Base-by-base conservation (phyloP, 2,888 invertebrate species). In the Lutraria lutraria region DNA sequence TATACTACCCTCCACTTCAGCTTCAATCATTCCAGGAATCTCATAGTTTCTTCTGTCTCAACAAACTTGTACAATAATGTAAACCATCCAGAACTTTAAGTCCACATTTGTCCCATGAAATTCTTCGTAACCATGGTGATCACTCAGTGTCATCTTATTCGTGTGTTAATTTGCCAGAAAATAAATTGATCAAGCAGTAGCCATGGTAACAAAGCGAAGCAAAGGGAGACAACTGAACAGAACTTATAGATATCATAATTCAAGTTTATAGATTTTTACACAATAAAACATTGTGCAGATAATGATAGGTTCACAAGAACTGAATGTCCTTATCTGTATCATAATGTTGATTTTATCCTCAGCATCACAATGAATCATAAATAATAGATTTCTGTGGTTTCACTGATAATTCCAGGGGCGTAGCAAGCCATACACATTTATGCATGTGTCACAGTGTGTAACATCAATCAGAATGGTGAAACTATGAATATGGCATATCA, bases 171-270 rank as follows among this genome's bases (percentile, higher is more conserved):
- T 68, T 68, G 63, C 25, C 63, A 68, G 63, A 10, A 63, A 63
- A n/a, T 63, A 63, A 68, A 68, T 13, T 25, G 63, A 68, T 68
- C n/a, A 68, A 68, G 63, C 63, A 68, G 63, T 25, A 68, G 10
- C 25, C 63, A 68, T 68, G 63, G 63, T 68, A 68, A 68, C 63
- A 25, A 68, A 68, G 63, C 63, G 0, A 68, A 68, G 63, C 63
- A 76, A 76, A 76, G 76, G 76, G 76, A 76, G 76, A 34, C 34
- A 76, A 76, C 76, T 76, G 4, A 76, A 34, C 34, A 76, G 76
- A 76, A 76, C 8, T 76, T 76, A 76, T 34, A 76, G 31, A 76
- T 16, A 31, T 25, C 10, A 60, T 60, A 19, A 60, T n/a, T 68
- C 63, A 68, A 68, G 63, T 68, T 68, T 25, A 68, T 25, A 68